A percentile compares a stretch with the other conserved stretches of the same genome.
Evolutionary conservation across 2,888 invertebrate species (phyloP).

Genomic region (Xylota sylvarum): DNA sequence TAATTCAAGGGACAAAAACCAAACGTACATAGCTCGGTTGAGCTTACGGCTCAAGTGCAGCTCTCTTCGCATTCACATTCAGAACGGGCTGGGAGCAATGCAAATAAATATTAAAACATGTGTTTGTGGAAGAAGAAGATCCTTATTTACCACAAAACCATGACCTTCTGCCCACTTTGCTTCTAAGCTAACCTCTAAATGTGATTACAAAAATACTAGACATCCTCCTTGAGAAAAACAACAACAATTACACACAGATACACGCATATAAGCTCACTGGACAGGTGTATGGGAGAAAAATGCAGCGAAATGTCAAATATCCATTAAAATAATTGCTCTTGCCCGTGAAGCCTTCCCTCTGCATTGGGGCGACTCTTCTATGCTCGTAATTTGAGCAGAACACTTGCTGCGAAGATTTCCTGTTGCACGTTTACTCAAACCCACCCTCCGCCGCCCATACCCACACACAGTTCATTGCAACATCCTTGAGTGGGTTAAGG

Average conservation of each 20-base stretch:
- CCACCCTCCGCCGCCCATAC: neutral
- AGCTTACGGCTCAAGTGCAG: slow-evolving; percentile 19
- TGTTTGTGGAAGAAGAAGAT: slow-evolving; percentile 5
- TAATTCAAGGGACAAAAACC: slow-evolving; percentile 20
- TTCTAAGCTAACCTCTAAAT: slow-evolving; percentile 49
- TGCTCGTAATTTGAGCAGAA: slow-evolving; percentile 42
- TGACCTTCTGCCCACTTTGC: slow-evolving; percentile 40
- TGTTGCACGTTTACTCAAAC: slow-evolving; percentile 46
- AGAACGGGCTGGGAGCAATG: neutral
- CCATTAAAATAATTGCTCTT: slow-evolving; percentile 84
- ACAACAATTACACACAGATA: neutral
- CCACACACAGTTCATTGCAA: slow-evolving; percentile 26
- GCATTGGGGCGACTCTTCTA: neutral
- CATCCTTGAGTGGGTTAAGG: slow-evolving; percentile 27
- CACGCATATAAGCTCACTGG: slow-evolving; percentile 12
- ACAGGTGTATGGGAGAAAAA: slow-evolving; percentile 41
- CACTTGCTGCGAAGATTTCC: slow-evolving; percentile 59
- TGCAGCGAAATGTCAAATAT: slow-evolving; percentile 82
- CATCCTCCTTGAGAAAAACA: neutral
- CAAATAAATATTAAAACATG: slow-evolving; percentile 23
- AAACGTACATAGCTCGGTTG: neutral
- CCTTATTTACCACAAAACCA: slow-evolving; percentile 7
- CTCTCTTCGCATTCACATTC: slow-evolving; percentile 10
- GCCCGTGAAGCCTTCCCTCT: slow-evolving; percentile 1
- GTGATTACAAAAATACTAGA: slow-evolving; percentile 52